These are phyloP conservation scores for Celastrina argiolus DNA, from an alignment of 2,888 invertebrate genomes.

Conservation along the genomic window DNA sequence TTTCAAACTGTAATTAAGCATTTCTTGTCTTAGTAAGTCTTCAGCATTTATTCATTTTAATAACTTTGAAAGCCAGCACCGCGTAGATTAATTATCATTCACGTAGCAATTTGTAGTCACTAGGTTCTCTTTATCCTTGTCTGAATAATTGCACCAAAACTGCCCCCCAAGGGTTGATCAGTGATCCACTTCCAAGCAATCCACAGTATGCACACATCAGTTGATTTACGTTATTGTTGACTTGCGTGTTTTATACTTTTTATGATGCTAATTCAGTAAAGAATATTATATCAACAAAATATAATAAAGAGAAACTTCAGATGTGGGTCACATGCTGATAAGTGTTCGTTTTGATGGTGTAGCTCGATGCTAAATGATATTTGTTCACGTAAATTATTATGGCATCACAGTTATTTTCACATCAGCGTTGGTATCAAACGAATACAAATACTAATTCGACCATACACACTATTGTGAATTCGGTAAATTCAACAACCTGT, in stretches of 20 bases:
- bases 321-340: conserved; percentile 78
- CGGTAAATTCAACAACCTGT: conserved; percentile 76
- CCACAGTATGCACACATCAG: conserved; percentile 45
- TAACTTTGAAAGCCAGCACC: not conserved
- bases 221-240: not conserved
- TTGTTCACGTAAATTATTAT: not conserved
- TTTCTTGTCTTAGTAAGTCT: not conserved
- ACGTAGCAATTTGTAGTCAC: not conserved
- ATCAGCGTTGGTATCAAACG: conserved; percentile 10
- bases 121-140: not conserved
- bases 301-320: conserved; percentile 73
- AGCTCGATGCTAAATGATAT: conserved; percentile 24
- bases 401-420: conserved; percentile 17
- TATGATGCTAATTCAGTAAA: conserved; percentile 36
- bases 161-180: conserved; percentile 59
- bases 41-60: not conserved
- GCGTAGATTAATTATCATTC: not conserved
- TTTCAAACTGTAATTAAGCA: conserved; percentile 32
- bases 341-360: conserved; percentile 50
- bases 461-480: conserved; percentile 63
- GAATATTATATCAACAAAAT: conserved; percentile 46
- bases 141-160: conserved; percentile 28
- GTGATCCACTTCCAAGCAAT: conserved; percentile 64
- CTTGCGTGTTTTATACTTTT: conserved; percentile 26
- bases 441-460: conserved; percentile 29